These are phyloP conservation scores for Gadopsis marmoratus DNA, from an alignment of 2,797 vertebrate genomes.

Conservation along the genomic window DNA sequence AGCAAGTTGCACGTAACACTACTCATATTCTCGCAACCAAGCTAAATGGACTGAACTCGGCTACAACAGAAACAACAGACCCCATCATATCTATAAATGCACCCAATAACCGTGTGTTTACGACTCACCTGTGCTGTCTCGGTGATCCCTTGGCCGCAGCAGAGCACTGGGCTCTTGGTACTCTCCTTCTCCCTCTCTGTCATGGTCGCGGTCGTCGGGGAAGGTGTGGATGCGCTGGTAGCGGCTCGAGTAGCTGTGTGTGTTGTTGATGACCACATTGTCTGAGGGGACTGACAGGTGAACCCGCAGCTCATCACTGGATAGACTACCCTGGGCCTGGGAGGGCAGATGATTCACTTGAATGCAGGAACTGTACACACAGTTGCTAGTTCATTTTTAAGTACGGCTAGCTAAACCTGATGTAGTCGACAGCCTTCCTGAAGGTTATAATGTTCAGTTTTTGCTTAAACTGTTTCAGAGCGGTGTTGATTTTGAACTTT, in stretches of 20 bases:
- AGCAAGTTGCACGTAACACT: neutral
- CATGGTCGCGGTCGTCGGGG: constrained; percentile 82
- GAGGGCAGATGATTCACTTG: neutral
- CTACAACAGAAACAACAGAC: neutral
- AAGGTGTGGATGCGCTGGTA: constrained; percentile 91
- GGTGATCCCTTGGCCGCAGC: constrained; percentile 81
- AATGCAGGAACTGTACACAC: neutral
- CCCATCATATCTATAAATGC: neutral
- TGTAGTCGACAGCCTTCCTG: no score
- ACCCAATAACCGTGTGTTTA: neutral
- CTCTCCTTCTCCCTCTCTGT: constrained; percentile 83
- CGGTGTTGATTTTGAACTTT: neutral
- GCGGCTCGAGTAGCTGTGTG: constrained; percentile 89
- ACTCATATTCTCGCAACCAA: constrained; percentile 13
- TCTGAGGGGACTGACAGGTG: constrained; percentile 92
- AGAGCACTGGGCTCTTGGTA: constrained; percentile 92
- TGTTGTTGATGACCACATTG: constrained; percentile 96
- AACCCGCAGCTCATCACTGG: constrained; percentile 91
- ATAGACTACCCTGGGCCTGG: constrained; percentile 91
- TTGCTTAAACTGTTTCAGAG: neutral
- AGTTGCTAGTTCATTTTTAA: neutral
- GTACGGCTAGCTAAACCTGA: neutral
- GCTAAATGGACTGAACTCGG: neutral
- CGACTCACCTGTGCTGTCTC: constrained; percentile 84
- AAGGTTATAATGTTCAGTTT: neutral